Percentiles rank a stretch among this genome's conserved stretches.
Evolutionary conservation across 2,888 invertebrate genomes (phyloP).

Genomic region (Microctonus brassicae): DNA sequence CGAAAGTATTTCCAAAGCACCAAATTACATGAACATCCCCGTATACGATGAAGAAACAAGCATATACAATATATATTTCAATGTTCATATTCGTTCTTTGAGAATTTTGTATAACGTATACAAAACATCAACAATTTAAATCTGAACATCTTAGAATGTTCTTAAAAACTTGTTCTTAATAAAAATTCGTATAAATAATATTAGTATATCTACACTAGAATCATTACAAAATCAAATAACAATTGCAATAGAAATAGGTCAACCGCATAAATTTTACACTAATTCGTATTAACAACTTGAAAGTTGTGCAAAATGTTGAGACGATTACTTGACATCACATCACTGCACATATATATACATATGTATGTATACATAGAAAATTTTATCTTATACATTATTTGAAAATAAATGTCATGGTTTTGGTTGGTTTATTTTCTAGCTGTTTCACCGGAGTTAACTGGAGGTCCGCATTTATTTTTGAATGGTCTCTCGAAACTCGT

Average conservation of each 20-base stretch:
- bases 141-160: neutral
- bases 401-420: neutral
- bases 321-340: neutral
- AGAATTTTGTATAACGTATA: too few species aligned
- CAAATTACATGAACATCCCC: neutral
- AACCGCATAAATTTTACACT: conserved; percentile 1
- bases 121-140: neutral
- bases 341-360: neutral
- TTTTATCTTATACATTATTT: neutral
- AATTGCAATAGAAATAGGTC: neutral
- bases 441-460: conserved; percentile 65
- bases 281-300: conserved; percentile 1
- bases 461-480: conserved; percentile 72
- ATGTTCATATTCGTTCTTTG: too few species aligned
- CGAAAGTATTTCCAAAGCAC: neutral
- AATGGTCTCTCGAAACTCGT: conserved; percentile 75
- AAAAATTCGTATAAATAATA: neutral
- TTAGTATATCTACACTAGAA: neutral
- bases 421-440: conserved; percentile 24
- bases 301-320: neutral
- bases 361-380: neutral
- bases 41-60: too few species aligned
- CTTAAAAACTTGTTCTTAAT: neutral
- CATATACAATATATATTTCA: too few species aligned
- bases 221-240: neutral